Base-by-base conservation (phyloP, 2,797 vertebrate genomes). In the Phylloscopus collybita region DNA sequence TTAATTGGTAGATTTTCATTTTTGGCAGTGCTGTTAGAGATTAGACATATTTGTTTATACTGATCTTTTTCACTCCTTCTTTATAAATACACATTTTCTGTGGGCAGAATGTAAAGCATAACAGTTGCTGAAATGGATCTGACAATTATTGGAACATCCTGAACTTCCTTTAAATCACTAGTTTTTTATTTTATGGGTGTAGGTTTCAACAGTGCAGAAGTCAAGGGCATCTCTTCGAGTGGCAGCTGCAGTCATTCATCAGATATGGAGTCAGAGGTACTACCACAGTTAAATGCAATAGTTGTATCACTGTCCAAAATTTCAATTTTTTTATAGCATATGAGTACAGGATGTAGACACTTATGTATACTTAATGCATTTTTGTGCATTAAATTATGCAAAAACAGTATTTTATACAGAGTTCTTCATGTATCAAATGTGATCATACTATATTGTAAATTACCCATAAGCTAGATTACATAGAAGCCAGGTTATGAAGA, bases 21-120 rank as follows among this genome's bases (percentile, higher is more conserved):
- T 93, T 87, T 80, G 34, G n/a, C 21, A 65, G 27, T 53, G 65
- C 27, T 86, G 49, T 88, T 78, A 64, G 25, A 44, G 26, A 85
- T 83, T 74, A 87, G 30, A 27, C 6, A 6, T 42, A 61, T 88
- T 95, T 90, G 45, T 92, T 88, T 89, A 29, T 47, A 32, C 25
- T 70, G 57, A 49, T 25, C 73, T 78, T 92, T 88, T 80, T 91
- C 56, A 51, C 42, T 83, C 34, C 69, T 54, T 73, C 71, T 84
- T 94, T 92, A 90, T 86, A 95, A 96, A 88, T 85, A 65, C 21
- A 59, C 38, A 54, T 94, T 90, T 92, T 78, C 69, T 73, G 82
- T 92, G 78, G 90, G 81, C 54, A 93, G 84, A 93, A 92, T 65
- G n/a, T 51, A 65, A 74, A 85, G 53, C 1, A 0, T 34, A 94